These are phyloP conservation scores for Peromyscus aztecus DNA, from an alignment of 2,797 vertebrate genomes.

Conservation along the genomic window DNA sequence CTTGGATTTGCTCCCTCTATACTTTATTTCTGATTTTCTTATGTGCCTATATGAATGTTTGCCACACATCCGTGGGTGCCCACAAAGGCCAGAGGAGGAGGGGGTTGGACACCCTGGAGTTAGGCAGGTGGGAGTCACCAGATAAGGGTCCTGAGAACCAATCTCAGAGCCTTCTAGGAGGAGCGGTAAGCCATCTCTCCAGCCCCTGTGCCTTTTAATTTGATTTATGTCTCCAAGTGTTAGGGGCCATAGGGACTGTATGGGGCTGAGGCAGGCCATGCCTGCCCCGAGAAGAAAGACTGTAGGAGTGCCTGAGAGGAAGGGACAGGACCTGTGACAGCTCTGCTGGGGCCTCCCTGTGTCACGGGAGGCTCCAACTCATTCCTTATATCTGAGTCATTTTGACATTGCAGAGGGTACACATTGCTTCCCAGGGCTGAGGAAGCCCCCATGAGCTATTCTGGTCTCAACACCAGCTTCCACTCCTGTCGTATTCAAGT, in stretches of 20 bases:
- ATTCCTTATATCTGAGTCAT: conserved; percentile 20
- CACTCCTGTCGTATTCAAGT: neutral
- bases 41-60: neutral
- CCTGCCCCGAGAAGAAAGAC: neutral
- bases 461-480: conserved; percentile 3
- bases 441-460: conserved; percentile 43
- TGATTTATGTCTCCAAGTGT: neutral
- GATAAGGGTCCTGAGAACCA: neutral
- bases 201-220: neutral
- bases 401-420: neutral
- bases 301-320: neutral
- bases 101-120: too few relatives aligned
- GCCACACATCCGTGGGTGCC: neutral
- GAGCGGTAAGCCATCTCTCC: neutral
- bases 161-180: neutral
- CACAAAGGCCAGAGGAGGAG: neutral
- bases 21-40: neutral
- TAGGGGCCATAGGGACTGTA: neutral
- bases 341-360: too few relatives aligned
- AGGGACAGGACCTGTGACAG: neutral
- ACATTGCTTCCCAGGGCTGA: conserved; percentile 43
- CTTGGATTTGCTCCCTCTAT: neutral
- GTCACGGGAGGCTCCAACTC: neutral
- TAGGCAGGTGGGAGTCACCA: neutral
- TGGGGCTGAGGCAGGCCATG: too few relatives aligned